Percentiles rank a stretch among this genome's conserved stretches.
Conservation (phyloP, 2,888 invertebrate species). For the Leptopilina myrica region DNA sequence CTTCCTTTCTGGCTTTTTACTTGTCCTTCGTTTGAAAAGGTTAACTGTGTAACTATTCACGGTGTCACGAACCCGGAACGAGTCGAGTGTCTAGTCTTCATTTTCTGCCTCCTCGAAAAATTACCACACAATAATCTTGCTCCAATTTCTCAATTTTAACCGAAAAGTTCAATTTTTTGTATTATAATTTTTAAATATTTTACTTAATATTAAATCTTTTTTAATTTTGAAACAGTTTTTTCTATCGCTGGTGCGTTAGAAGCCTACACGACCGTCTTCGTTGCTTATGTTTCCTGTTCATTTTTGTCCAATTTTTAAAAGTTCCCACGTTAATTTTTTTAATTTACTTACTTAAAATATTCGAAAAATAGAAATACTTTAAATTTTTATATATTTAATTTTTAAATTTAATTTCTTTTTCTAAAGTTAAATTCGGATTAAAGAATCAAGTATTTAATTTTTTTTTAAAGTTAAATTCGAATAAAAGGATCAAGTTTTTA, state of each 20-base stretch:
- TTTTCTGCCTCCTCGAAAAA: slow-evolving; percentile 27
- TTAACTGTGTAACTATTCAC: slow-evolving; percentile 33
- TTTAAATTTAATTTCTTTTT: not conserved
- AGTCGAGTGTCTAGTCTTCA: slow-evolving; percentile 30
- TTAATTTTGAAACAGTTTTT: no score
- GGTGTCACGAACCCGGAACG: slow-evolving; percentile 40
- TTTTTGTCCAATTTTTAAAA: no score
- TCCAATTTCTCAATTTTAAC: not conserved
- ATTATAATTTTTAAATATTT: no score
- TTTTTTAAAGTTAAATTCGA: no score
- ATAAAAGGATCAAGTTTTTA: no score
- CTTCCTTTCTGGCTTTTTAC: slow-evolving; percentile 35
- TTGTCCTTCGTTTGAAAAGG: slow-evolving; percentile 38
- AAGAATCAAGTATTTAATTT: no score
- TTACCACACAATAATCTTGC: slow-evolving; percentile 33
- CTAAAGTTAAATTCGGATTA: no score
- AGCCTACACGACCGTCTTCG: no score
- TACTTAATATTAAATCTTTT: no score
- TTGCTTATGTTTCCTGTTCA: not conserved
- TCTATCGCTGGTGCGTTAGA: no score
- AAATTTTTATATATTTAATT: not conserved
- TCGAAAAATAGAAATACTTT: no score
- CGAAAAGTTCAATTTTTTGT: no score
- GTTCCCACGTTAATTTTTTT: not conserved
- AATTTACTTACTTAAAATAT: not conserved